Conservation (phyloP, 2,797 vertebrate genomes). For the Mionectes olivaceus region DNA sequence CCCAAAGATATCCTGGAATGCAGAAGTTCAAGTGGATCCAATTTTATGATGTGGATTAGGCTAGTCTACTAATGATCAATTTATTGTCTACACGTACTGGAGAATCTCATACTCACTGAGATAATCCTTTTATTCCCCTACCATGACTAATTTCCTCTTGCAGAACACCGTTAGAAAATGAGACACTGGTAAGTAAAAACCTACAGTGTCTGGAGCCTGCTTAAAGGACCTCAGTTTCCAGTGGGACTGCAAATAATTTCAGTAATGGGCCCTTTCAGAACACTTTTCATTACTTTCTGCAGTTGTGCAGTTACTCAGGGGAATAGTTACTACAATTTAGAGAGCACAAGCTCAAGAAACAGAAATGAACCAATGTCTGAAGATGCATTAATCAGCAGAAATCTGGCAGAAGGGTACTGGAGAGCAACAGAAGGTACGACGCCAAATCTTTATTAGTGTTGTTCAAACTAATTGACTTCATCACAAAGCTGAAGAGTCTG, state of each 20-base stretch:
- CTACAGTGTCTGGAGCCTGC: not conserved
- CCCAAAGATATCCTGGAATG: not conserved
- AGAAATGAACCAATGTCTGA: slow-evolving; percentile 34
- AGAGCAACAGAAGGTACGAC: not conserved
- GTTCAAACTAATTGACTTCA: not conserved
- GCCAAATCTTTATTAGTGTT: slow-evolving; percentile 1
- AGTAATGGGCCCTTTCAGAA: slow-evolving; percentile 17
- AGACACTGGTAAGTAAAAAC: slow-evolving; percentile 8
- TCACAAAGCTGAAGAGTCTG: not conserved
- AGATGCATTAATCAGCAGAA: slow-evolving; percentile 17
- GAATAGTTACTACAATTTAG: not conserved
- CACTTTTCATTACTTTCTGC: slow-evolving; percentile 48
- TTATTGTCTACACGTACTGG: not conserved
- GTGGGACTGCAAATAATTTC: slow-evolving; percentile 45
- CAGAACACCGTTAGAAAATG: not conserved
- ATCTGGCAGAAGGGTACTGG: not conserved
- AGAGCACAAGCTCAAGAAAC: not conserved
- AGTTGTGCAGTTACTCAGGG: slow-evolving; percentile 24
- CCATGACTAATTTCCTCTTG: slow-evolving; percentile 14
- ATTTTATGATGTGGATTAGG: not conserved
- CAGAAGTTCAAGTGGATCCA: not conserved
- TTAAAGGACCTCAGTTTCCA: not conserved
- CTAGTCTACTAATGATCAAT: slow-evolving; percentile 11
- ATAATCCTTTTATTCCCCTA: slow-evolving; percentile 31
- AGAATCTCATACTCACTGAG: slow-evolving; percentile 1